phyloP scores from a whole-genome alignment of 2,113 vertebrate genomes.

The Antigone vipio region DNA sequence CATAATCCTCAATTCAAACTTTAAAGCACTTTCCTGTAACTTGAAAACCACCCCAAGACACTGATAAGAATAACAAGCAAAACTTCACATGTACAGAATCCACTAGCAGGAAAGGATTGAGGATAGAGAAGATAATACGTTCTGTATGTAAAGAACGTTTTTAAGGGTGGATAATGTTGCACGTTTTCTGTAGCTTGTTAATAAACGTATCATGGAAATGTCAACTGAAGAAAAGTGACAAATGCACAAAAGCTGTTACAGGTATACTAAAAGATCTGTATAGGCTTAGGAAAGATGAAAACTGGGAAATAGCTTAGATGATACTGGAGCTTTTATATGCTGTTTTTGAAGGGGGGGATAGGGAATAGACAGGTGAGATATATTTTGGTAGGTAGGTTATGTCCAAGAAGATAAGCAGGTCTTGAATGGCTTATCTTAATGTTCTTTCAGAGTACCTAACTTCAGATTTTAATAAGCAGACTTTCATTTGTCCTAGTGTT shows the following conservation, averaged over 20 bases:
- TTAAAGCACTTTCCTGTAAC: background rate
- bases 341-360: background rate
- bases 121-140: background rate
- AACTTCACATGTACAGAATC: background rate
- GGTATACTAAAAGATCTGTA: background rate
- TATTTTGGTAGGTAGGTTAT: background rate
- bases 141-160: background rate
- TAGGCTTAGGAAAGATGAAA: background rate
- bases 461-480: too few relatives aligned
- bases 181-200: background rate
- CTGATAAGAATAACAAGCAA: background rate
- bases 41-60: background rate
- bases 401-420: too few relatives aligned
- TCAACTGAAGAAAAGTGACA: background rate
- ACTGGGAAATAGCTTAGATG: background rate
- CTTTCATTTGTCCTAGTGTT: background rate
- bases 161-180: background rate
- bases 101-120: background rate
- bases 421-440: too few relatives aligned
- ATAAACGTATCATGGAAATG: background rate
- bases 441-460: too few relatives aligned
- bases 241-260: background rate
- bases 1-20: background rate
- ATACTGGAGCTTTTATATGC: background rate
- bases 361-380: background rate